Conservation (phyloP, 2,797 vertebrate species). For the Gymnodraco acuticeps region DNA sequence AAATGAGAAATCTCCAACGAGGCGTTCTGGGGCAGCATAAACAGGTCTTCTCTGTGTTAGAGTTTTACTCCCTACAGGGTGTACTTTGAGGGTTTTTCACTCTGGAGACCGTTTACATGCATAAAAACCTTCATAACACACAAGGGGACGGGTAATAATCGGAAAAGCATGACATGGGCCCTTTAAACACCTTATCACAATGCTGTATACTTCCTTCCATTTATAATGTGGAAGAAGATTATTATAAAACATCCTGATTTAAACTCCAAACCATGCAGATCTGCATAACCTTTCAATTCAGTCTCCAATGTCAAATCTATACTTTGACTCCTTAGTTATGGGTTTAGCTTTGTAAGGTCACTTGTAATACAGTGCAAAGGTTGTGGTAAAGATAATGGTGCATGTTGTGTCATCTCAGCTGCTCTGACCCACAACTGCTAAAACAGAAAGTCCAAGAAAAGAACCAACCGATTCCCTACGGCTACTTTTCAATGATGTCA, state of each 20-base stretch:
- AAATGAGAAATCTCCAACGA: too few species aligned
- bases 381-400: constrained; percentile 77
- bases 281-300: constrained; percentile 39
- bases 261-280: constrained; percentile 44
- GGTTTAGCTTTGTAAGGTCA: constrained; percentile 69
- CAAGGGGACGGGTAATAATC: too few species aligned
- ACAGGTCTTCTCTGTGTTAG: too few species aligned
- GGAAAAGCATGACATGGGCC: too few species aligned
- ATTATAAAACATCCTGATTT: constrained; percentile 26
- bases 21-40: too few species aligned
- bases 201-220: constrained; percentile 1
- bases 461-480: constrained; percentile 60
- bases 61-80: too few species aligned
- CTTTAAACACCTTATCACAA: constrained; percentile 27
- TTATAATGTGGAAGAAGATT: constrained; percentile 10
- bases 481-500: constrained; percentile 73
- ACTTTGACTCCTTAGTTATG: constrained; percentile 56
- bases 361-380: constrained; percentile 70
- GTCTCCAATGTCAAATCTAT: constrained; percentile 52
- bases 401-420: constrained; percentile 79
- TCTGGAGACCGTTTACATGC: too few species aligned
- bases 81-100: too few species aligned
- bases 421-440: constrained; percentile 68
- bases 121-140: too few species aligned
- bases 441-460: constrained; percentile 76